Evolutionary conservation across 2,113 vertebrate species (phyloP), one percentile per base, ranked within the genome.

Genomic region (Caranx melampygus): DNA sequence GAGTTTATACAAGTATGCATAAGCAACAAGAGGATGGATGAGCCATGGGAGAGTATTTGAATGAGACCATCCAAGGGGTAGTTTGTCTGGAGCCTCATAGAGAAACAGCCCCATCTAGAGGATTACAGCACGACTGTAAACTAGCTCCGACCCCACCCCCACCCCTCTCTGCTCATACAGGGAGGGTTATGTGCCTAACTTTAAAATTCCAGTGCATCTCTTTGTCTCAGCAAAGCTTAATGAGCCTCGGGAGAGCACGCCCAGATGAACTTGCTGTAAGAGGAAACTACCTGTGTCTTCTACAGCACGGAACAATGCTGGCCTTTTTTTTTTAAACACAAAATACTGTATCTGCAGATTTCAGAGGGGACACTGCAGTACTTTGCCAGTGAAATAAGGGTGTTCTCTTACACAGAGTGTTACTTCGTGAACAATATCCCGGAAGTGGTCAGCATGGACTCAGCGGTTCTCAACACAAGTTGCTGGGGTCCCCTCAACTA

Each of bases 81-180:
- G 21, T 33, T 59, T 65, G 26, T 42, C 35, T 69, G 21, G 1
- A 20, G 16, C 72, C 67, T 60, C 51, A 57, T 64, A 42, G 92
- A 85, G 82, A 93, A 91, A 92, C 78, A 94, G 88, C 92, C 61
- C 90, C 91, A 90, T 84, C 92, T 92, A 82, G 66, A 91, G 92
- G 90, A 68, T 47, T 18, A 10, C 11, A 58, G 35, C 26, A 44
- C 15, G 15, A 73, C 54, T 72, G 34, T 18, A 49, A 33, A 15
- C 3, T 11, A n/a, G 61, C 20, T 14, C 13, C 55, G 40, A 10
- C 20, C 52, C 12, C 54, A 20, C 13, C 44, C 20, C 15, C 3
- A 37, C 35, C 35, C 16, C 16, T 0, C 47, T 5, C 16, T 6
- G 2, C 37, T 52, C 40, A 12, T 9, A 64, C 16, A 35, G 64